phyloP scores from a whole-genome alignment of 1,140 invertebrate genomes.

The Lordiphosa stackelbergi region DNA sequence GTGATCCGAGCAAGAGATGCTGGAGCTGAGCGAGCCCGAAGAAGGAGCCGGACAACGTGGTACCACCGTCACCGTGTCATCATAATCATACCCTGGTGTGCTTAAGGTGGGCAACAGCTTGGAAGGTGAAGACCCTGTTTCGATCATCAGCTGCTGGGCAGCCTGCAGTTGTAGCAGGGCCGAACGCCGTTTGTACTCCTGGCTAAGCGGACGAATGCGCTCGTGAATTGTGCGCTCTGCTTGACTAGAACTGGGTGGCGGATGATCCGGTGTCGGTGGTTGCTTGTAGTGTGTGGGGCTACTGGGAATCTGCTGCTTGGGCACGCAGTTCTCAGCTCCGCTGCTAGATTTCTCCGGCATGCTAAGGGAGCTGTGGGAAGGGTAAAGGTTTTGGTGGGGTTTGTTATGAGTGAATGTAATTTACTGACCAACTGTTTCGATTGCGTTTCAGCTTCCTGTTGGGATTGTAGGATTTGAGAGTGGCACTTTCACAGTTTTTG shows the following conservation, averaged over 20 bases:
- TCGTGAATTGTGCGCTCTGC: slow-evolving; percentile 93
- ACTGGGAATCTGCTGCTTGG: slow-evolving; percentile 78
- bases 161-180: slow-evolving; percentile 62
- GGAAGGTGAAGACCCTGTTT: slow-evolving; percentile 66
- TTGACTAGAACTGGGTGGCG: slow-evolving; percentile 93
- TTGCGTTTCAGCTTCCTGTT: slow-evolving; percentile 75
- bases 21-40: slow-evolving; percentile 76
- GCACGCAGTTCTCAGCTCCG: slow-evolving; percentile 50
- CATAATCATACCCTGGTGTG: slow-evolving; percentile 59
- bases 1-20: slow-evolving; percentile 85
- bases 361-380: slow-evolving; percentile 33
- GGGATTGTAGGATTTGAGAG: slow-evolving; percentile 76
- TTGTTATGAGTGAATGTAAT: not conserved
- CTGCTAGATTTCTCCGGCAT: slow-evolving; percentile 34
- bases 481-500: slow-evolving; percentile 59
- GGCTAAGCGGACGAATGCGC: slow-evolving; percentile 91
- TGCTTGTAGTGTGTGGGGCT: slow-evolving; percentile 94
- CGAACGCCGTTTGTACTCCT: slow-evolving; percentile 78
- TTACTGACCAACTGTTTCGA: slow-evolving; percentile 65
- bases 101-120: slow-evolving; percentile 53
- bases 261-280: slow-evolving; percentile 95
- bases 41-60: slow-evolving; percentile 63
- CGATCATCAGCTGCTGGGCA: slow-evolving; percentile 66
- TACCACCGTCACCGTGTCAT: slow-evolving; percentile 61
- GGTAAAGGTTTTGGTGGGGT: not conserved